These are phyloP conservation scores for Sitophilus oryzae DNA, from an alignment of 1,140 invertebrate species.

Conservation along the genomic window DNA sequence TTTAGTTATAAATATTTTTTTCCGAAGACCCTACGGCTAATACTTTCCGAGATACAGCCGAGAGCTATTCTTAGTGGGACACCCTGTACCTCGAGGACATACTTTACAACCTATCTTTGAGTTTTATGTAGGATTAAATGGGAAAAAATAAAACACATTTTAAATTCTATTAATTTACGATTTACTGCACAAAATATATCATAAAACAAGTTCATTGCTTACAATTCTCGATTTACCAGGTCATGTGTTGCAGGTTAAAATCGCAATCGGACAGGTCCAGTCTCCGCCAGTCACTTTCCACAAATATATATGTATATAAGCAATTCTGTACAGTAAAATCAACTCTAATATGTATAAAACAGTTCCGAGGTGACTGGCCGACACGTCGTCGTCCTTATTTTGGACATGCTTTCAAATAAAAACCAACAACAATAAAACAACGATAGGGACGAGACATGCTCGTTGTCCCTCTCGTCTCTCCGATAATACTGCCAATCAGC, in stretches of 20 bases:
- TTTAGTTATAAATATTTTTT: too few species aligned
- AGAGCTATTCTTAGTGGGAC: too few species aligned
- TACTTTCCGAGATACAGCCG: too few species aligned
- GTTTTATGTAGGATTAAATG: too few species aligned
- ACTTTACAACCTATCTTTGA: too few species aligned
- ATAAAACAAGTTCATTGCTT: slow-evolving; percentile 42
- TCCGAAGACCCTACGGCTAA: too few species aligned
- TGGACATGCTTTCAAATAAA: slow-evolving; percentile 12
- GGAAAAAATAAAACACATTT: slow-evolving; percentile 33
- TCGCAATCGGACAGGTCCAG: slow-evolving; percentile 26
- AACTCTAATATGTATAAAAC: slow-evolving; percentile 25
- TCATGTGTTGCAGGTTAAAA: slow-evolving; percentile 38
- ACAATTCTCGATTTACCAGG: slow-evolving; percentile 41
- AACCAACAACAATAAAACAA: slow-evolving; percentile 22
- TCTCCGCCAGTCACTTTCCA: slow-evolving; percentile 31
- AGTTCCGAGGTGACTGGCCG: slow-evolving; percentile 17
- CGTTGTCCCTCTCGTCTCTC: slow-evolving; percentile 10
- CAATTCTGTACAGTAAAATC: slow-evolving; percentile 32
- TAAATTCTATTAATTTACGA: slow-evolving; percentile 39
- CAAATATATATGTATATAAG: too few species aligned
- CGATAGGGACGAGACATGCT: slow-evolving; percentile 3
- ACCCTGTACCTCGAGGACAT: too few species aligned
- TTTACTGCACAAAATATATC: slow-evolving; percentile 46
- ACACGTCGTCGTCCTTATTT: slow-evolving; percentile 1
- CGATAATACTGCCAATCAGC: slow-evolving; percentile 42